Conservation (phyloP, 2,797 vertebrate genomes). For the Pogonophryne albipinna region DNA sequence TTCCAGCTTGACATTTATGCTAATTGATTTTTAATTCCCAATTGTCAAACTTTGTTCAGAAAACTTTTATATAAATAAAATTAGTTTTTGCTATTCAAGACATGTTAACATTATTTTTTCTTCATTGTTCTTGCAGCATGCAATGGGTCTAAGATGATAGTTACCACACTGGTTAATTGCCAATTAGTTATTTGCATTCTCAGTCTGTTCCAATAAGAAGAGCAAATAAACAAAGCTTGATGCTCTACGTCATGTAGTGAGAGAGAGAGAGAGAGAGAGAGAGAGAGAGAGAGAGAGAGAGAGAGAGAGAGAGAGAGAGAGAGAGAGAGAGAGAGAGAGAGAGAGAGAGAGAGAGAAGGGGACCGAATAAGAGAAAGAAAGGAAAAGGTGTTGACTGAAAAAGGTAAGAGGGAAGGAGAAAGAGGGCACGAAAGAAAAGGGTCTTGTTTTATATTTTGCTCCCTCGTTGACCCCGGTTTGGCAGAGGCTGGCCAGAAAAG, state of each 20-base stretch:
- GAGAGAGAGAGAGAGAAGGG: slow-evolving; percentile 11
- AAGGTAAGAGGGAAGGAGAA: slow-evolving; percentile 74
- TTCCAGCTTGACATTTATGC: not conserved
- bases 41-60: slow-evolving; percentile 32
- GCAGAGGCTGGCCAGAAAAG: slow-evolving; percentile 75
- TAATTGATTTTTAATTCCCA: not conserved
- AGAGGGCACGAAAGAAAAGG: slow-evolving; percentile 65
- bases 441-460: slow-evolving; percentile 73
- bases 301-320: too few species aligned
- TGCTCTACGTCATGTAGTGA: slow-evolving; percentile 78
- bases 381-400: slow-evolving; percentile 76
- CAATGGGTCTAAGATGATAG: not conserved
- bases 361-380: slow-evolving; percentile 70
- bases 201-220: slow-evolving; percentile 70
- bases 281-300: not conserved
- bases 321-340: too few species aligned
- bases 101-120: not conserved
- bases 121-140: not conserved
- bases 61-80: slow-evolving; percentile 34
- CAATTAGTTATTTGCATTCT: slow-evolving; percentile 65
- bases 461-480: slow-evolving; percentile 79
- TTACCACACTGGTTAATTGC: slow-evolving; percentile 36
- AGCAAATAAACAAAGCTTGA: slow-evolving; percentile 80
- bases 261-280: not conserved
- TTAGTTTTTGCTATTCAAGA: not conserved